Evolutionary conservation across 2,888 invertebrate genomes (phyloP).

Genomic region (Philonicus albiceps): DNA sequence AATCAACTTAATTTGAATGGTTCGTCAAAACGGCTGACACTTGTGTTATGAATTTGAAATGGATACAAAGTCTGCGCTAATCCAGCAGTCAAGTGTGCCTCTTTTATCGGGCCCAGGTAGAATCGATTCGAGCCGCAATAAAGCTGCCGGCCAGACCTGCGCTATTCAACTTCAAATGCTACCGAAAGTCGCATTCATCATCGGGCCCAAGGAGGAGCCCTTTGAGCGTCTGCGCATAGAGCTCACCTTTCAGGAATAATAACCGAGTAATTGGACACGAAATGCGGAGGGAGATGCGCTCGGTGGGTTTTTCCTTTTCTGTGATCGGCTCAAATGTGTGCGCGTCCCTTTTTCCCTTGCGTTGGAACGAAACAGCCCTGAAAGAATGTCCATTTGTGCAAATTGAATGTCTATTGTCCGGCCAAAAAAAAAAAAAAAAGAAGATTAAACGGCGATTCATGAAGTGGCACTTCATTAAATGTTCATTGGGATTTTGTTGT

Average conservation of each 20-base stretch:
- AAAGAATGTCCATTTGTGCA: constrained; percentile 43
- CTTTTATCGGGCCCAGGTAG: constrained; percentile 28
- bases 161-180: constrained; percentile 36
- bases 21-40: constrained; percentile 23
- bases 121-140: constrained; percentile 16
- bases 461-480: constrained; percentile 43
- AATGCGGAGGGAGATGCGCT: neutral
- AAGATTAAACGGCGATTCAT: constrained; percentile 4
- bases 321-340: neutral
- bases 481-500: constrained; percentile 25
- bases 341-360: neutral
- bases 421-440: constrained; percentile 1
- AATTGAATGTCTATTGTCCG: constrained; percentile 42
- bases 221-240: constrained; percentile 36
- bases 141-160: neutral
- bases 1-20: constrained; percentile 39
- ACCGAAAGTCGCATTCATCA: constrained; percentile 41
- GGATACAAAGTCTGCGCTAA: constrained; percentile 21
- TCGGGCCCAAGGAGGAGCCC: neutral
- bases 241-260: constrained; percentile 40
- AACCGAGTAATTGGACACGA: constrained; percentile 42
- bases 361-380: neutral
- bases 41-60: constrained; percentile 18
- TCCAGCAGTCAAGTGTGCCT: constrained; percentile 32
- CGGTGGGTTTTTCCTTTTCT: neutral